These are phyloP conservation scores for Stegana nigrithorax DNA, from an alignment of 2,888 invertebrate species.

Conservation along the genomic window DNA sequence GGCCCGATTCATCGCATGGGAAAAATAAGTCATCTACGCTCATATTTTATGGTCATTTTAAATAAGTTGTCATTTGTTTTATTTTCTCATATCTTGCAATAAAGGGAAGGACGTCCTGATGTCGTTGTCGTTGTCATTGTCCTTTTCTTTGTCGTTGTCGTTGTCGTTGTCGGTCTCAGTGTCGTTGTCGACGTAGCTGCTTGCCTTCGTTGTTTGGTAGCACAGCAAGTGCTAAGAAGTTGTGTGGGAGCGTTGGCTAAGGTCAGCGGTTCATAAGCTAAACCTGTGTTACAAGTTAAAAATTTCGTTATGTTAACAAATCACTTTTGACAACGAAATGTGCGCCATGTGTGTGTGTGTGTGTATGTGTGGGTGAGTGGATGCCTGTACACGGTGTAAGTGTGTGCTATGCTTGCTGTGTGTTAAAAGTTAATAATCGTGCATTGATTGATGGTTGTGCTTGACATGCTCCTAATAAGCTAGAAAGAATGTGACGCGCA, in stretches of 20 bases:
- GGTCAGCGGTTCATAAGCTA: too few relatives aligned
- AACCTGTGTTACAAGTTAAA: conserved; percentile 5
- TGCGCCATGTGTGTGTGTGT: background rate
- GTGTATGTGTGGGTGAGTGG: background rate
- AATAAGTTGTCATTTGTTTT: conserved; percentile 23
- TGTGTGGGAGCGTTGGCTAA: background rate
- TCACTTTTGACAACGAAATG: conserved; percentile 13
- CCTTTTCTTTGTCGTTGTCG: background rate
- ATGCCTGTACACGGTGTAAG: too few relatives aligned
- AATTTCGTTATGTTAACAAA: conserved; percentile 17
- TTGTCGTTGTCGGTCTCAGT: background rate
- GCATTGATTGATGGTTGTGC: conserved; percentile 29
- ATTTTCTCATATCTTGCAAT: too few relatives aligned
- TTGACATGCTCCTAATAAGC: conserved; percentile 16
- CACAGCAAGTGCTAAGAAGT: background rate
- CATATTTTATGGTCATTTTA: conserved; percentile 26
- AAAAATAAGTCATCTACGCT: conserved; percentile 20
- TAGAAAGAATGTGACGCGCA: too few relatives aligned
- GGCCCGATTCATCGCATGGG: background rate
- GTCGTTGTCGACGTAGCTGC: background rate
- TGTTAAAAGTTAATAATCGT: conserved; percentile 14
- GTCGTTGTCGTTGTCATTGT: background rate
- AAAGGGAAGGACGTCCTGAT: too few relatives aligned
- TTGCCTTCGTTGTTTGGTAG: background rate
- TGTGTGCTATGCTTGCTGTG: too few relatives aligned